Evolutionary conservation across 2,113 vertebrate genomes (phyloP).

Genomic region (Periophthalmodon schlosseri): DNA sequence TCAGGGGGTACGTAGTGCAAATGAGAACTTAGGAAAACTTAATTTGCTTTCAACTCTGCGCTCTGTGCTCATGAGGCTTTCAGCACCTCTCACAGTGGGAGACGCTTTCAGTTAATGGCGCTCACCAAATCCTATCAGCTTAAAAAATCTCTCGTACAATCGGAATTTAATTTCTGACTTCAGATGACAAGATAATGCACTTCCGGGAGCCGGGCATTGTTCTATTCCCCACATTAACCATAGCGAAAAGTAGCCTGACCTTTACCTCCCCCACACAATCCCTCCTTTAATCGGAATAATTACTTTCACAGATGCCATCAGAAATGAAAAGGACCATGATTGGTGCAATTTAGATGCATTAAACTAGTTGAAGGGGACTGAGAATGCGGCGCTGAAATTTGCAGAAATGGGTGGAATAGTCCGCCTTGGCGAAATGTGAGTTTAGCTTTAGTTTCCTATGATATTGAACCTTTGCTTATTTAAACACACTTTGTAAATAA

Average conservation of each 20-base stretch:
- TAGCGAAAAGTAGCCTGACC: constrained; percentile 26
- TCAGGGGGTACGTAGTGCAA: no score
- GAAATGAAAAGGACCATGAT: constrained; percentile 53
- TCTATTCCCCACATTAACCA: constrained; percentile 58
- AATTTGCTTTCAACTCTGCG: no score
- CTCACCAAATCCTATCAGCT: neutral
- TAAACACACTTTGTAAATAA: neutral
- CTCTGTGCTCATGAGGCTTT: no score
- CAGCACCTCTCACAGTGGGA: neutral
- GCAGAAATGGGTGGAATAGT: constrained; percentile 19
- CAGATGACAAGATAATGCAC: constrained; percentile 57
- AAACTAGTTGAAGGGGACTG: constrained; percentile 33
- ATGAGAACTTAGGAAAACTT: no score
- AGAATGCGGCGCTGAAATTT: constrained; percentile 24
- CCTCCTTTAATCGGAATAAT: constrained; percentile 37
- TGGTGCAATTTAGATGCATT: constrained; percentile 66
- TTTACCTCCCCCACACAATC: constrained; percentile 21
- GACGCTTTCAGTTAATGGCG: neutral
- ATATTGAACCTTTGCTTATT: neutral
- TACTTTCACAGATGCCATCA: constrained; percentile 39
- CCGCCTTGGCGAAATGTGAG: neutral
- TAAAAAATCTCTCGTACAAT: neutral
- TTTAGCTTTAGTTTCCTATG: no score
- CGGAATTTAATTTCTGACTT: neutral
- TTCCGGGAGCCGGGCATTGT: constrained; percentile 32